Conservation (phyloP, 2,888 invertebrate genomes). For the Dexiosoma caninum region DNA sequence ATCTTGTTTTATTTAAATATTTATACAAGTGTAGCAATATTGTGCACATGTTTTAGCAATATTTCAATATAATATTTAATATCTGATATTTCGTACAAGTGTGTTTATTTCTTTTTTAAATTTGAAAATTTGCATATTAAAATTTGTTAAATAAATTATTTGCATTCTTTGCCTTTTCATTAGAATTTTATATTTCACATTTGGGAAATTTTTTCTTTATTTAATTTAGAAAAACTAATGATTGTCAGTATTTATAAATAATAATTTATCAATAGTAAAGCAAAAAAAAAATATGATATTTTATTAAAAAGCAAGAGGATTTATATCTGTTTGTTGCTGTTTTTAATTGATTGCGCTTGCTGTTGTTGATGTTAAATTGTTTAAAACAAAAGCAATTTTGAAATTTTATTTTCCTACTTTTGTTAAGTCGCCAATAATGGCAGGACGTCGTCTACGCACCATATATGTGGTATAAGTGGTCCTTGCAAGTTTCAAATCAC, state of each 20-base stretch:
- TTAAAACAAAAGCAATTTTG: neutral
- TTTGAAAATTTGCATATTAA: slow-evolving; percentile 43
- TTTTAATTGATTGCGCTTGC: neutral
- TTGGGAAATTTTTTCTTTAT: neutral
- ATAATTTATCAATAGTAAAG: neutral
- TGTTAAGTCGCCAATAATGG: too few species aligned
- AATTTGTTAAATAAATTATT: slow-evolving; percentile 35
- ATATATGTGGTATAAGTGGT: too few species aligned
- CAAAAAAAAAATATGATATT: neutral
- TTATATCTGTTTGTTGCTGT: neutral
- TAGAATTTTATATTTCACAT: slow-evolving; percentile 2
- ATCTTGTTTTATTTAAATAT: slow-evolving; percentile 57
- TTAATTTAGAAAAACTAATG: slow-evolving; percentile 1
- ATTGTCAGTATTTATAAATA: neutral
- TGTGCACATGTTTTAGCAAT: slow-evolving; percentile 34
- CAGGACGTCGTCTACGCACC: too few species aligned
- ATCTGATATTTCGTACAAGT: neutral
- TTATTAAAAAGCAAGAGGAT: neutral
- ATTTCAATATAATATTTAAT: slow-evolving; percentile 53
- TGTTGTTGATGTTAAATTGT: neutral
- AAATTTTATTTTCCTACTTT: neutral
- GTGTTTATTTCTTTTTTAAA: neutral
- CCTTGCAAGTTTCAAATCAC: too few species aligned
- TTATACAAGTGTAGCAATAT: slow-evolving; percentile 48
- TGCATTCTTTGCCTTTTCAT: slow-evolving; percentile 2